A percentile compares a stretch with the other conserved stretches of the same genome.
phyloP scores from a whole-genome alignment of 2,113 vertebrate genomes.

The Paratilapia polleni region DNA sequence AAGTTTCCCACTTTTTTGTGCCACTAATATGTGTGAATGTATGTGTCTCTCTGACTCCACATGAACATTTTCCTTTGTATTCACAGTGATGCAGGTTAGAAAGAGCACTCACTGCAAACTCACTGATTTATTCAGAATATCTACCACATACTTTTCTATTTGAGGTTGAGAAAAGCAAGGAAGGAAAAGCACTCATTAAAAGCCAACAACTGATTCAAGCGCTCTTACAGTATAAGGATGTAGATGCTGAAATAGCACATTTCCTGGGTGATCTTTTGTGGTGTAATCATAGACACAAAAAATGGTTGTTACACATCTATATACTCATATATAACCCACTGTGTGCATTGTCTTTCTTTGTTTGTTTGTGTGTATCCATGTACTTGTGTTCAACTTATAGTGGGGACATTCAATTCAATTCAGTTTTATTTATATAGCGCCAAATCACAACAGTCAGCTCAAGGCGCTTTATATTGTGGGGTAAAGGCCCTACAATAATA shows the following conservation, averaged over 20 bases:
- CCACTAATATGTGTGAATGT: not conserved
- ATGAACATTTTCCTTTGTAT: constrained; percentile 8
- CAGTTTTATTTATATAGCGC: too few species aligned
- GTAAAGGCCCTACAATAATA: too few species aligned
- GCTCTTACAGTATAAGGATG: constrained; percentile 17
- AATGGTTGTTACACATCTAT: not conserved
- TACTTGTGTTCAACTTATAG: too few species aligned
- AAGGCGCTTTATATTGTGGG: too few species aligned
- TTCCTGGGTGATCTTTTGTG: not conserved
- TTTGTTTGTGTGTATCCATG: not conserved
- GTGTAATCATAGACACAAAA: not conserved
- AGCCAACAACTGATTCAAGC: constrained; percentile 47
- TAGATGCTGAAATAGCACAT: constrained; percentile 7
- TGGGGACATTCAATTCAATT: too few species aligned
- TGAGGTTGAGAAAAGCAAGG: constrained; percentile 15
- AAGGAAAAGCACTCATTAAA: constrained; percentile 49
- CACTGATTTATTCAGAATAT: constrained; percentile 44
- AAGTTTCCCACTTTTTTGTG: not conserved
- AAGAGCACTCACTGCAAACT: constrained; percentile 47
- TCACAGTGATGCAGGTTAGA: constrained; percentile 10
- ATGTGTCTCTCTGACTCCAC: not conserved
- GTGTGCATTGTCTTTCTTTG: too few species aligned
- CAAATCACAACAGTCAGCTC: too few species aligned
- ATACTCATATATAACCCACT: not conserved
- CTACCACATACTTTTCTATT: not conserved